Conservation (phyloP, 2,113 vertebrate genomes). For the Perognathus longimembris region DNA sequence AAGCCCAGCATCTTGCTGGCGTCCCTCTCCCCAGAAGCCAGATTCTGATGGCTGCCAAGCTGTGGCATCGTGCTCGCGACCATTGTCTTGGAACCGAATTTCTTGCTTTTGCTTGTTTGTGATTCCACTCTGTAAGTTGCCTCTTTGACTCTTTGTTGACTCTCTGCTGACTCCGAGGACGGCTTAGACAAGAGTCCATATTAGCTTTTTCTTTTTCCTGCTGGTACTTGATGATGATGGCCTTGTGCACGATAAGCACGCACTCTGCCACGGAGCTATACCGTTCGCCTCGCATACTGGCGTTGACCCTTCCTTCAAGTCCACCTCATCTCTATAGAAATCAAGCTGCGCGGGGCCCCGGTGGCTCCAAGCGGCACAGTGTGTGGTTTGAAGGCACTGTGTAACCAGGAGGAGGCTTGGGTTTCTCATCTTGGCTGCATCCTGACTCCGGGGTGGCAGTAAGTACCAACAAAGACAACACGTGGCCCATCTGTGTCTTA, state of each 20-base stretch:
- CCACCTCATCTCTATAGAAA: neutral
- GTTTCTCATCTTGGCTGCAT: neutral
- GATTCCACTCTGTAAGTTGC: neutral
- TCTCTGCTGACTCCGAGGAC: neutral
- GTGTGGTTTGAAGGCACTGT: neutral
- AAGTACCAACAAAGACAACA: neutral
- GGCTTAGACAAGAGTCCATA: neutral
- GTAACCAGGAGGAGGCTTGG: neutral
- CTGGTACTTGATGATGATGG: no score
- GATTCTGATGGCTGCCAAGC: neutral
- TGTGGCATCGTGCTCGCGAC: neutral
- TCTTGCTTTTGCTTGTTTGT: neutral
- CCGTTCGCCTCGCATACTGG: no score
- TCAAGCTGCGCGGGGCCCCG: neutral
- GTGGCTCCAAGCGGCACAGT: neutral
- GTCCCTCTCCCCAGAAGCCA: neutral
- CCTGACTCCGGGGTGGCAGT: neutral
- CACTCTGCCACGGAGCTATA: no score
- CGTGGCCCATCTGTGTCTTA: neutral
- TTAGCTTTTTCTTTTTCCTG: no score
- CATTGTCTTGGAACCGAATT: neutral
- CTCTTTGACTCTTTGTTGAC: neutral
- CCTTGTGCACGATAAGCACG: no score
- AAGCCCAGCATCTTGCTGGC: neutral
- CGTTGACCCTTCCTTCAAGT: neutral